Evolutionary conservation across 2,113 vertebrate genomes (phyloP).

Genomic region (Nansenia antarctica): DNA sequence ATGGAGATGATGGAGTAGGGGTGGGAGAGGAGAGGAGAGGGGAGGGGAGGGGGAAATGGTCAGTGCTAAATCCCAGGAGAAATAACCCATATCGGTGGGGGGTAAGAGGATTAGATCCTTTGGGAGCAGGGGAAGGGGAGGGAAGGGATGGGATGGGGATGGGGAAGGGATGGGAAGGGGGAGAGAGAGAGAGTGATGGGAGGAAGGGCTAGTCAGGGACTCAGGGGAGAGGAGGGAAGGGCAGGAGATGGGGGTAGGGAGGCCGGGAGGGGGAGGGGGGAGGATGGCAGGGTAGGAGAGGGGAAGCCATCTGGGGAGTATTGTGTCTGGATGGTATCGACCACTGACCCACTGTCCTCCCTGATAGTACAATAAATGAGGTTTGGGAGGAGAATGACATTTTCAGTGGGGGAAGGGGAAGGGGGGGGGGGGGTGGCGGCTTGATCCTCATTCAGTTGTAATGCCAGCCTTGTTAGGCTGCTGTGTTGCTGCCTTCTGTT

Average conservation of each 20-base stretch:
- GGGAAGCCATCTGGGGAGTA: constrained; percentile 38
- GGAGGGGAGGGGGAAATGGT: background rate
- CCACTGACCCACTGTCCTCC: no score
- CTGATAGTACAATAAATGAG: no score
- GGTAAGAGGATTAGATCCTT: constrained; percentile 28
- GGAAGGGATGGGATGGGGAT: background rate
- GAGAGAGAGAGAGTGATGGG: no score
- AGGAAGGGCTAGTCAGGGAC: background rate
- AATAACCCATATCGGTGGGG: constrained; percentile 4
- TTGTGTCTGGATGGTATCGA: no score
- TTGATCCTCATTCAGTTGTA: no score
- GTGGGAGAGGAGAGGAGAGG: background rate
- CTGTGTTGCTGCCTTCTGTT: no score
- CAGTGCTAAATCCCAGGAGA: constrained; percentile 13
- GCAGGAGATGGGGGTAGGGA: background rate
- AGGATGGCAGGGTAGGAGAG: background rate
- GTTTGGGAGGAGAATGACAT: no score
- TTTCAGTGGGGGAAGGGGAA: background rate
- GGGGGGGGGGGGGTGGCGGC: background rate
- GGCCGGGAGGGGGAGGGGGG: no score
- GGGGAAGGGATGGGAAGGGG: background rate
- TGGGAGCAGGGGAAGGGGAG: background rate
- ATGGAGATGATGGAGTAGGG: background rate
- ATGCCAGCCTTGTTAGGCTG: no score
- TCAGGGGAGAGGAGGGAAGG: background rate